Evolutionary conservation across 2,888 invertebrate genomes (phyloP).

Genomic region (Gryllus longicercus): DNA sequence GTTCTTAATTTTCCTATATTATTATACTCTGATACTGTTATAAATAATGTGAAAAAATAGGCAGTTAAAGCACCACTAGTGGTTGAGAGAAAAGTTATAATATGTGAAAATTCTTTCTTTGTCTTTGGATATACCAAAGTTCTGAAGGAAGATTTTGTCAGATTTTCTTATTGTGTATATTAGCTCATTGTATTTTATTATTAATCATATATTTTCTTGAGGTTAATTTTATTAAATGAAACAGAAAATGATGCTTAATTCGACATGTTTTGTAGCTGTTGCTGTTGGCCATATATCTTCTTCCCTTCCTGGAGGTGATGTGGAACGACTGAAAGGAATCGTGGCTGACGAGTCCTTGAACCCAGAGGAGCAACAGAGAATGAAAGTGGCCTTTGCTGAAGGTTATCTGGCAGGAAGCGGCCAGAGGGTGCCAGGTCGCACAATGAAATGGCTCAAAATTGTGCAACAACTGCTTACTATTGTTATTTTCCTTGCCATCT

Average conservation of each 20-base stretch:
- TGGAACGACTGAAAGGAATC: conserved; percentile 44
- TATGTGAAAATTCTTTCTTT: too few species aligned
- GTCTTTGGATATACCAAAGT: too few species aligned
- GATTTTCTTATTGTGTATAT: too few species aligned
- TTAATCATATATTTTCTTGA: too few species aligned
- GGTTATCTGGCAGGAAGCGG: conserved; percentile 74
- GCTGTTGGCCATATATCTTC: neutral
- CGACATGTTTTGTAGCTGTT: neutral
- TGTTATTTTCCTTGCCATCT: conserved; percentile 69
- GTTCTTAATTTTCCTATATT: too few species aligned
- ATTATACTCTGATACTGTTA: too few species aligned
- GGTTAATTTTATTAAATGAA: too few species aligned
- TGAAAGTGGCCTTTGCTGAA: conserved; percentile 88
- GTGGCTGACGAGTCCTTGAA: conserved; percentile 53
- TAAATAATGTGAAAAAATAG: too few species aligned
- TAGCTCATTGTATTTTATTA: too few species aligned
- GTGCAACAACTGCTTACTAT: conserved; percentile 68
- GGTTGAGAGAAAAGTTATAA: too few species aligned
- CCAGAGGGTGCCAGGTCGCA: conserved; percentile 41
- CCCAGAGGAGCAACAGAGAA: conserved; percentile 62
- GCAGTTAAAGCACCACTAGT: too few species aligned
- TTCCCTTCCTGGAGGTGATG: neutral
- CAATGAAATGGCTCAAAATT: conserved; percentile 62
- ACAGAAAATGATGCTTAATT: neutral
- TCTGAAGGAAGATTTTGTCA: too few species aligned